Conservation (phyloP, 2,888 invertebrate genomes). For the Limnephilus lunatus region DNA sequence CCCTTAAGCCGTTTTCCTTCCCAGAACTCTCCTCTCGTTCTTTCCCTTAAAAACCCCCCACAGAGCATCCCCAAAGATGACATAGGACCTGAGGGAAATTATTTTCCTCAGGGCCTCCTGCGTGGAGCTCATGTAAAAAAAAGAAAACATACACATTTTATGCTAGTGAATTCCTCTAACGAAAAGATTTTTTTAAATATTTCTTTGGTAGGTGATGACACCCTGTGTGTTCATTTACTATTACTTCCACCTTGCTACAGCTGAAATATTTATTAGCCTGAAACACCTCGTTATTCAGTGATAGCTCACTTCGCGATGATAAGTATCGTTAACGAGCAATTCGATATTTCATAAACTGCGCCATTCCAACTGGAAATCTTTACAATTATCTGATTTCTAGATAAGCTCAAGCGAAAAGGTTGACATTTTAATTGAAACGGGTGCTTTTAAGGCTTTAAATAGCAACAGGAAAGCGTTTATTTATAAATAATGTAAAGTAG, state of each 20-base stretch:
- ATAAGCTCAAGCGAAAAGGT: background rate
- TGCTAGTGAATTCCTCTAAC: too few species aligned
- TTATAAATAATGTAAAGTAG: background rate
- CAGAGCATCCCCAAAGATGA: too few species aligned
- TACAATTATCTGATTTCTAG: background rate
- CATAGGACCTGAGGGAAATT: too few species aligned
- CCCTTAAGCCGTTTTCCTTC: too few species aligned
- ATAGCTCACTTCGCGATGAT: background rate
- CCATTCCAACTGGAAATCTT: background rate
- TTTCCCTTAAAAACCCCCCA: too few species aligned
- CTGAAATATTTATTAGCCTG: background rate
- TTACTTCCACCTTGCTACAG: background rate
- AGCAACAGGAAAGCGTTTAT: background rate
- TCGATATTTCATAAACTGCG: background rate
- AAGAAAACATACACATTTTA: too few species aligned
- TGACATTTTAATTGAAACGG: background rate
- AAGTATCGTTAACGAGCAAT: background rate
- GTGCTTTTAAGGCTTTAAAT: background rate
- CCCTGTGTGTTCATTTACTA: background rate
- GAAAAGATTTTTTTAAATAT: too few species aligned
- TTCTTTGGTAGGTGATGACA: background rate
- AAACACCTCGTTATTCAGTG: background rate
- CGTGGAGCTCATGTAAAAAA: too few species aligned
- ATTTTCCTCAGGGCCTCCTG: too few species aligned
- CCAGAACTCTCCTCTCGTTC: too few species aligned